These are phyloP conservation scores for Aulostomus chinensis DNA, from an alignment of 2,797 vertebrate genomes.

Conservation along the genomic window DNA sequence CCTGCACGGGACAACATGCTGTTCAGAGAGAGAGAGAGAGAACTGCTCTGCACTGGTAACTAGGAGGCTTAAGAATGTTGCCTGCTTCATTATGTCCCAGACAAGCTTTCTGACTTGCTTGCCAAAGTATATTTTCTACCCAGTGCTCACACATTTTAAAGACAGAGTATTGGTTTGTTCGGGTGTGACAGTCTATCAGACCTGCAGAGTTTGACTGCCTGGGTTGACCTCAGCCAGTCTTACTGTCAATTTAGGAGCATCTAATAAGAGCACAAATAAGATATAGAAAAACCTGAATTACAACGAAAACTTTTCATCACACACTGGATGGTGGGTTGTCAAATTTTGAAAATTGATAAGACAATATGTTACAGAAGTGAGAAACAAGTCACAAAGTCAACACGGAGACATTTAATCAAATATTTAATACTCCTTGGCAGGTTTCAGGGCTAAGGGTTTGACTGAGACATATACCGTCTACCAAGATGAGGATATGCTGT, in stretches of 20 bases:
- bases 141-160: slow-evolving; percentile 43
- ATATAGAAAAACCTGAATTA: neutral
- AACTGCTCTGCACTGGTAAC: slow-evolving; percentile 65
- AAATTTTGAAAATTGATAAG: neutral
- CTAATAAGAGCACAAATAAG: neutral
- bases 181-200: slow-evolving; percentile 48
- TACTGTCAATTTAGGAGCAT: slow-evolving; percentile 7
- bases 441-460: slow-evolving; percentile 22
- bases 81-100: slow-evolving; percentile 73
- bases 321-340: neutral
- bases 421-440: slow-evolving; percentile 42
- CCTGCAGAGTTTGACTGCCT: slow-evolving; percentile 38
- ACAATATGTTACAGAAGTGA: slow-evolving; percentile 9
- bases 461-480: slow-evolving; percentile 21
- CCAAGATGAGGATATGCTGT: slow-evolving; percentile 19
- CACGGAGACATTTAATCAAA: slow-evolving; percentile 41
- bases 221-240: slow-evolving; percentile 2
- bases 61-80: slow-evolving; percentile 72
- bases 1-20: slow-evolving; percentile 58
- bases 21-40: slow-evolving; percentile 61
- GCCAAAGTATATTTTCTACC: slow-evolving; percentile 70
- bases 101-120: slow-evolving; percentile 59
- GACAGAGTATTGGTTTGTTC: slow-evolving; percentile 41
- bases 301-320: slow-evolving; percentile 17
- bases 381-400: slow-evolving; percentile 34